Evolutionary conservation across 2,797 vertebrate genomes (phyloP).

Genomic region (Hydrolagus colliei): DNA sequence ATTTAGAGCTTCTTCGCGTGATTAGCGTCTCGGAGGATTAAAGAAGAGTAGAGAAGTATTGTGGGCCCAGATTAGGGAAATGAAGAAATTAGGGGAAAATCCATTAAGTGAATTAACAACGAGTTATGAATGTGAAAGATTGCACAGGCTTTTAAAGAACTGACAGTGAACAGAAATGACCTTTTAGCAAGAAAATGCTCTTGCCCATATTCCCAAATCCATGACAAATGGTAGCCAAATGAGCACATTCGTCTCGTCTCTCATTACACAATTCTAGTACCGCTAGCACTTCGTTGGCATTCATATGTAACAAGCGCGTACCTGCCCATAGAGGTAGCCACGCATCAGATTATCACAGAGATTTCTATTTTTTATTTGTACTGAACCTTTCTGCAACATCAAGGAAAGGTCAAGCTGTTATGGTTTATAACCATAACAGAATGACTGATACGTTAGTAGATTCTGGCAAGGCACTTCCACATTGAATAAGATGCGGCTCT

Average conservation of each 20-base stretch:
- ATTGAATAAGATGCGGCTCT: background rate
- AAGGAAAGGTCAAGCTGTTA: background rate
- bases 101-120: no score
- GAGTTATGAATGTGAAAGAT: no score
- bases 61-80: no score
- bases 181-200: background rate
- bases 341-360: background rate
- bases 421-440: slow-evolving; percentile 1
- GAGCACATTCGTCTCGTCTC: background rate
- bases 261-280: background rate
- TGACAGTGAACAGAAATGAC: background rate
- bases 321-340: background rate
- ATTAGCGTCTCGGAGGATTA: no score
- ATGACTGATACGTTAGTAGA: background rate
- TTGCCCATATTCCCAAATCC: background rate
- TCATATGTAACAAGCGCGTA: no score
- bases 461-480: slow-evolving; percentile 10
- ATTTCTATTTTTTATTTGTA: background rate
- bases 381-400: background rate
- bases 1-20: no score
- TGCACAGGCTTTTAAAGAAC: background rate
- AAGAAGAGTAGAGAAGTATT: no score
- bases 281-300: no score
- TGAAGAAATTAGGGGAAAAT: no score
- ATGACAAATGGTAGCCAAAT: background rate